Base-by-base conservation (phyloP, 2,113 vertebrate species). In the Callithrix jacchus region DNA sequence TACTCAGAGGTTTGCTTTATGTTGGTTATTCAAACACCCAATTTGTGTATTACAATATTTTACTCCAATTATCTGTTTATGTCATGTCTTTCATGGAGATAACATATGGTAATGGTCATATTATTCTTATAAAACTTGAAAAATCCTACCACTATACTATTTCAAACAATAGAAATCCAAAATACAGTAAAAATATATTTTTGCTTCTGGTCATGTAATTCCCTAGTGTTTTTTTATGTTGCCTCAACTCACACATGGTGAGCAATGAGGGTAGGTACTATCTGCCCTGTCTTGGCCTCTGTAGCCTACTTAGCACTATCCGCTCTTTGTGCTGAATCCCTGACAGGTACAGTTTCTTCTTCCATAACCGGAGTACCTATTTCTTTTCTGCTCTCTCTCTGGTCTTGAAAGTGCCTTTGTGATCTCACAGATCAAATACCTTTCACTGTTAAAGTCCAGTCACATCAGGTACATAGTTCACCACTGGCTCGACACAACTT, bases 1-100 rank as follows among this genome's bases (percentile, higher is more conserved):
- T 32, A 70, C 47, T 87, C n/a, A 89, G 91, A 93, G 54, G 18
- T 52, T 56, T 79, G 32, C 25, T 73, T 92, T 89, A 74, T 2
- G 20, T 20, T 73, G 3, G 3, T 61, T 70, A 87, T 83, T 74
- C 2, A 49, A 74, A 84, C 32, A 68, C 17, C 35, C 6, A 81
- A 23, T 80, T 68, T 87, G 2, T 66, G 6, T 74, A 52, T 17
- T 40, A 7, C 76, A 40, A 82, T 68, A 2, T 61, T 16, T 91
- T 68, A 32, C 35, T n/a, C 40, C 77, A n/a, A 52, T 73, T 89
- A 45, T 83, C 9, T 91, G 5, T 56, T 58, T 61, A n/a, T 71
- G 2, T 42, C 47, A 52, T n/a, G 71, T 37, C 2, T 5, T 42
- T 84, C 37, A 70, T 23, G 17, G 14, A 88, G 35, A 77, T n/a